Conservation (phyloP, 1,140 invertebrate genomes). For the Plectrocnemia conspersa region DNA sequence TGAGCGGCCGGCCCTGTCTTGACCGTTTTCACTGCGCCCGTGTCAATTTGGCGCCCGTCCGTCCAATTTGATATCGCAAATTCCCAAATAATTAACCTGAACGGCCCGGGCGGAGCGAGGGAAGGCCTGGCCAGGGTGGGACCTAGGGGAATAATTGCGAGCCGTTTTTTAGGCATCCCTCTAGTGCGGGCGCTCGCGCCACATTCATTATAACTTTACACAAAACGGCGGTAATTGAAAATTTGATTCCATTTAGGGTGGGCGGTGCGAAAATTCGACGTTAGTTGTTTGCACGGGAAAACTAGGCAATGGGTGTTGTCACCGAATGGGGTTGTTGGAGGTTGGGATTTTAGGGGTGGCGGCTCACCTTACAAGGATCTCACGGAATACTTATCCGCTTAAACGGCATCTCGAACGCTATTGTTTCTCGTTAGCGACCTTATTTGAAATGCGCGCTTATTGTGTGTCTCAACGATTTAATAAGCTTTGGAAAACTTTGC, state of each 20-base stretch:
- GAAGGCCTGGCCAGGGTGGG: no score
- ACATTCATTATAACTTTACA: slow-evolving; percentile 36
- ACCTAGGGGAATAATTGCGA: slow-evolving; percentile 30
- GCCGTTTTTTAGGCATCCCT: slow-evolving; percentile 32
- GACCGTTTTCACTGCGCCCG: no score
- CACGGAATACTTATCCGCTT: slow-evolving; percentile 35
- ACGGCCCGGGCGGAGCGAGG: slow-evolving; percentile 23
- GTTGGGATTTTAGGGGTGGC: not conserved
- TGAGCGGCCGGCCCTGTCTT: no score
- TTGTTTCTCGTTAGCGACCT: no score
- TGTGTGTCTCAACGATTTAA: no score
- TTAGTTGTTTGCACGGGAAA: not conserved
- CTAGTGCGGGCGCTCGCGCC: slow-evolving; percentile 26
- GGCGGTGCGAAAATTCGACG: not conserved
- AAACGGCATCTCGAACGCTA: no score
- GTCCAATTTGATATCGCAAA: slow-evolving; percentile 8
- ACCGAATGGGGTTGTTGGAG: not conserved
- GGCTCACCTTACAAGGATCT: slow-evolving; percentile 34
- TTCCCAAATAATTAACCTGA: slow-evolving; percentile 36
- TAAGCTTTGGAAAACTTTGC: no score
- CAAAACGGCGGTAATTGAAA: slow-evolving; percentile 36
- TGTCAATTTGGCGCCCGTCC: not conserved
- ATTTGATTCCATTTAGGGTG: slow-evolving; percentile 36
- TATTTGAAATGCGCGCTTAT: no score
- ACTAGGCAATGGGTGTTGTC: not conserved